Conservation (phyloP, 1,140 invertebrate genomes). For the Dreissena polymorpha region DNA sequence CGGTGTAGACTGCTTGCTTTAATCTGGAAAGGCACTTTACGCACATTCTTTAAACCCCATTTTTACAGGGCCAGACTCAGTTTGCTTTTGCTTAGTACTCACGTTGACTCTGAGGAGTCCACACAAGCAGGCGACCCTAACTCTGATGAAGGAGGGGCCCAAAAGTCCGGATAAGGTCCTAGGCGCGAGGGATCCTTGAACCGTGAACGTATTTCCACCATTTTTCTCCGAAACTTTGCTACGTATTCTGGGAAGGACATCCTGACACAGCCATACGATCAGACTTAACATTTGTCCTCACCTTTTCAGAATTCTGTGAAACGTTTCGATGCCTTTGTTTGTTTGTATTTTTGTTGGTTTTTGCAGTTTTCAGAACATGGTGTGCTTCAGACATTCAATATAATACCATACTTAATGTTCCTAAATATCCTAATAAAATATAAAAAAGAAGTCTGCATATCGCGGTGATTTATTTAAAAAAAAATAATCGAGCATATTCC, state of each 20-base stretch:
- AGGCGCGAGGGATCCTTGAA: constrained; percentile 61
- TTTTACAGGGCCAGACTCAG: too few relatives aligned
- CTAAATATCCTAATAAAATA: too few relatives aligned
- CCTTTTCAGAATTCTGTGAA: neutral
- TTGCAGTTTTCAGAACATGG: too few relatives aligned
- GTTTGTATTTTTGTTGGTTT: neutral
- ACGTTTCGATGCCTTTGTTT: neutral
- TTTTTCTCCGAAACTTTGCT: constrained; percentile 65
- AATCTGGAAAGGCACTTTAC: too few relatives aligned
- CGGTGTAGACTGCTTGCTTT: too few relatives aligned
- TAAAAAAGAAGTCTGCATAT: too few relatives aligned
- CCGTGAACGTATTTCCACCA: constrained; percentile 65
- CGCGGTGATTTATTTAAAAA: too few relatives aligned
- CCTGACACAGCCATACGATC: constrained; percentile 28
- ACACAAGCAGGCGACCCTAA: neutral
- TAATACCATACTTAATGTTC: too few relatives aligned
- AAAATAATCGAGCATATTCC: too few relatives aligned
- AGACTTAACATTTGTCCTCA: too few relatives aligned
- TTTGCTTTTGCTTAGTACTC: constrained; percentile 3
- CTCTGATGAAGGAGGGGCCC: constrained; percentile 54
- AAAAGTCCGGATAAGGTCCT: constrained; percentile 65
- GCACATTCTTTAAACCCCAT: too few relatives aligned
- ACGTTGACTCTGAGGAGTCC: constrained; percentile 28
- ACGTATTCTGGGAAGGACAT: constrained; percentile 69
- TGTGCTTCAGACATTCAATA: too few relatives aligned